These are phyloP conservation scores for Sula dactylatra DNA, from an alignment of 2,113 vertebrate species.

Conservation along the genomic window DNA sequence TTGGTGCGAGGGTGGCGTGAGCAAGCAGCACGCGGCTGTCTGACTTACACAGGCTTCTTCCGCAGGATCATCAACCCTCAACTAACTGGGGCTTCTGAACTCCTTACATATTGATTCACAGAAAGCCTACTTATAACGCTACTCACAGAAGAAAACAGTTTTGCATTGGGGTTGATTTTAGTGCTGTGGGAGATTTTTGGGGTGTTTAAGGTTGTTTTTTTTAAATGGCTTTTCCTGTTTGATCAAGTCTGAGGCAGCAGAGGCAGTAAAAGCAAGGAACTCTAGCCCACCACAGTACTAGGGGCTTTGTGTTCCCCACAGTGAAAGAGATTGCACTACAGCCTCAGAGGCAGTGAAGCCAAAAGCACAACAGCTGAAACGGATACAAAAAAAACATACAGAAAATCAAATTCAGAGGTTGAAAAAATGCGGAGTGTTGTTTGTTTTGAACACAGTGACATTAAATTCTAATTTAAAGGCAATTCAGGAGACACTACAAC, in stretches of 20 bases:
- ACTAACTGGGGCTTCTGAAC: neutral
- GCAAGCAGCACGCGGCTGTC: rapidly evolving
- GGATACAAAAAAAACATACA: neutral
- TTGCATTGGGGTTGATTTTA: neutral
- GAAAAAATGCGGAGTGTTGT: neutral
- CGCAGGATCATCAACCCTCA: neutral
- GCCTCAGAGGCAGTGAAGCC: neutral
- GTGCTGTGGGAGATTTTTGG: no score
- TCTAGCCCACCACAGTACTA: neutral
- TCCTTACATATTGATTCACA: neutral
- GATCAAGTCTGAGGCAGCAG: neutral
- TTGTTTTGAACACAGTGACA: neutral
- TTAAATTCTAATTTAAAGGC: neutral
- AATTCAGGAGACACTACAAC: neutral
- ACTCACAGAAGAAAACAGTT: neutral
- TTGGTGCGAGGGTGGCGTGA: rapidly evolving
- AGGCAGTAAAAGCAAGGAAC: neutral
- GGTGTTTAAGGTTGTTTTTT: neutral
- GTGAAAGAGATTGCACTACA: neutral
- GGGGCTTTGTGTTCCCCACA: neutral
- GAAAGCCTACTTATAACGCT: neutral
- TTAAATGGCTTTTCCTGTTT: neutral
- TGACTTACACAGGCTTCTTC: neutral
- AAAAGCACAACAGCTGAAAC: neutral
- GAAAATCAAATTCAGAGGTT: neutral